Percentiles rank a stretch among this genome's conserved stretches.
These are phyloP conservation scores for Rhinoraja longicauda DNA, from an alignment of 2,797 vertebrate species.

Conservation along the genomic window DNA sequence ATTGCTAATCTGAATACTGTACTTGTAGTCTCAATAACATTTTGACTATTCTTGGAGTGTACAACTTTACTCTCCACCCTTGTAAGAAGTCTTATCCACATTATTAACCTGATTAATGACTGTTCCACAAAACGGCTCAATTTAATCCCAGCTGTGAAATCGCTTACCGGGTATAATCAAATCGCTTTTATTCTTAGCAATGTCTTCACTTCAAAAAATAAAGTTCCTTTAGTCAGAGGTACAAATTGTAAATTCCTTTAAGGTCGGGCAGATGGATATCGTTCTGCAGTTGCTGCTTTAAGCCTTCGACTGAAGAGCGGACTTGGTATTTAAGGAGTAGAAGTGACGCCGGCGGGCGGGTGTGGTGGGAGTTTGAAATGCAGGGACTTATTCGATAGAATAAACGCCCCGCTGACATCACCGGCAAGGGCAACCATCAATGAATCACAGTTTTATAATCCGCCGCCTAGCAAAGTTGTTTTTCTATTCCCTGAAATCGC, in stretches of 20 bases:
- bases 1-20: not conserved
- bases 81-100: not conserved
- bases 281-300: conserved; percentile 10
- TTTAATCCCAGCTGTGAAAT: not conserved
- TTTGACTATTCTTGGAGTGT: not conserved
- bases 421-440: not conserved
- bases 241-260: conserved; percentile 27
- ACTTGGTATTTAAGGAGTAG: conserved; percentile 28
- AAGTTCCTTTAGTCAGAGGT: not conserved
- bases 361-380: conserved; percentile 26
- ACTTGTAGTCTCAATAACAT: not conserved
- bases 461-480: too few relatives aligned
- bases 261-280: not conserved
- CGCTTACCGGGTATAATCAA: not conserved
- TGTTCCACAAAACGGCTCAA: not conserved
- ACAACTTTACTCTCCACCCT: not conserved
- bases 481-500: too few relatives aligned
- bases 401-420: conserved; percentile 17
- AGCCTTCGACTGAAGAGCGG: not conserved
- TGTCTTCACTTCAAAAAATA: not conserved
- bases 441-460: not conserved
- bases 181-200: not conserved
- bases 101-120: not conserved
- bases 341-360: conserved; percentile 19
- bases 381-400: not conserved